phyloP scores from a whole-genome alignment of 1,140 invertebrate genomes.

The Doryteuthis pealeii region DNA sequence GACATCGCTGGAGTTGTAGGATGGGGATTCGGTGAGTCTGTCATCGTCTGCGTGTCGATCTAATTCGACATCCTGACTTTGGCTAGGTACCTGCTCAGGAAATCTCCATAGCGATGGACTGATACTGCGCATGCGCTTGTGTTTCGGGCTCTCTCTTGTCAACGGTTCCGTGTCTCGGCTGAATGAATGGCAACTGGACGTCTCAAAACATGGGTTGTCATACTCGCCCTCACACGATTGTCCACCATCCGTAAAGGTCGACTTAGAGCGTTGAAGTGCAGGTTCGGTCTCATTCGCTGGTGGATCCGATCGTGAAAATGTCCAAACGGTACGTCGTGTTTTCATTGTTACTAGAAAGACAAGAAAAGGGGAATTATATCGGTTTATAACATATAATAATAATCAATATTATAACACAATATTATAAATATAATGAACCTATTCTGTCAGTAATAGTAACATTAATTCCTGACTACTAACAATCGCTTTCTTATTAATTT shows the following conservation, averaged over 20 bases:
- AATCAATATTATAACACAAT: too few species aligned
- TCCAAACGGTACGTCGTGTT: neutral
- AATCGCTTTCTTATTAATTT: too few species aligned
- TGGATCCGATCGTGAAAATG: neutral
- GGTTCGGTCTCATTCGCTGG: neutral
- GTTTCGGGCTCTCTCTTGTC: too few species aligned
- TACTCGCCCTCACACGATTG: neutral
- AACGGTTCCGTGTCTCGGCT: neutral
- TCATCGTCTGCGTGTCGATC: neutral
- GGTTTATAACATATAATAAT: too few species aligned
- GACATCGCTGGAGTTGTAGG: neutral
- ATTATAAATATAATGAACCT: too few species aligned
- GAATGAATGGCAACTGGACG: neutral
- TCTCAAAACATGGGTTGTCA: conserved; percentile 1
- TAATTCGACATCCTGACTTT: too few species aligned
- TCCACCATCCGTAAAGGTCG: neutral
- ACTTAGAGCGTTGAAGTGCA: neutral
- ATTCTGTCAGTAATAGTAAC: too few species aligned
- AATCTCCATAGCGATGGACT: too few species aligned
- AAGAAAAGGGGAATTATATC: neutral
- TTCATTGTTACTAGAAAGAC: neutral
- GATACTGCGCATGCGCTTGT: too few species aligned
- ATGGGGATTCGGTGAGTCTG: neutral
- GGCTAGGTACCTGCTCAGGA: neutral
- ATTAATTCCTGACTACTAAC: too few species aligned